Evolutionary conservation across 2,797 vertebrate genomes (phyloP), one percentile per base, ranked within the genome.

Genomic region (Anguilla obscura): DNA sequence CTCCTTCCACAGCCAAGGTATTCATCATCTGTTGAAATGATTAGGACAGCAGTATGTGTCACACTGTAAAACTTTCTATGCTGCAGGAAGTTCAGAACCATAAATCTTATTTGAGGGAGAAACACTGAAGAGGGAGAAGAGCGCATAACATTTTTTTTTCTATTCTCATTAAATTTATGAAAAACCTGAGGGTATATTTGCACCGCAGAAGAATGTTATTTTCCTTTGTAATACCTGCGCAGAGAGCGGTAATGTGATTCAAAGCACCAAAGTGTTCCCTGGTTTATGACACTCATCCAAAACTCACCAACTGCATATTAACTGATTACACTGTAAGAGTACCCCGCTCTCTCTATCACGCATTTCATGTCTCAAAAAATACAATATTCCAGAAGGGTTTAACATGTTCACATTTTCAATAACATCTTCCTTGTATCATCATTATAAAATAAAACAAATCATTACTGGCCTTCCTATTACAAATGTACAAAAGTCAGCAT

Each of bases 1-100:
- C 21, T 82, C 40, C 21, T 82, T 82, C 36, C 45, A 82, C 79
- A 82, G 40, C 82, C 52, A 69, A 88, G 87, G 83, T 85, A 88
- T 87, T 89, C 88, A 89, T 89, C 88, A 89, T 89, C 88, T 79
- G 86, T 85, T 85, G 82, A 85, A 89, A 87, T 87, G 86, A 89
- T 87, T 87, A 87, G 88, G 86, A 80, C 85, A 85, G 88, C 88
- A 89, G 86, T 85, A 87, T 66, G 36, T 79, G 86, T 87, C 86
- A 85, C 56, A n/a, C 83, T 10, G 60, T 60, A 58, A 24, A 58
- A 87, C 30, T 87, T 87, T 83, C 50, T 82, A 48, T 82, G 79
- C 83, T 48, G 21, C 30, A 66, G 63, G 54, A 87, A 85, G 86
- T 87, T 87, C 85, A 48, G 71, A 85, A 85, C 63, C 86, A 87